Percentiles rank a stretch among this genome's conserved stretches.
These are phyloP conservation scores for Potorous gilbertii DNA, from an alignment of 2,797 vertebrate species.

Conservation along the genomic window DNA sequence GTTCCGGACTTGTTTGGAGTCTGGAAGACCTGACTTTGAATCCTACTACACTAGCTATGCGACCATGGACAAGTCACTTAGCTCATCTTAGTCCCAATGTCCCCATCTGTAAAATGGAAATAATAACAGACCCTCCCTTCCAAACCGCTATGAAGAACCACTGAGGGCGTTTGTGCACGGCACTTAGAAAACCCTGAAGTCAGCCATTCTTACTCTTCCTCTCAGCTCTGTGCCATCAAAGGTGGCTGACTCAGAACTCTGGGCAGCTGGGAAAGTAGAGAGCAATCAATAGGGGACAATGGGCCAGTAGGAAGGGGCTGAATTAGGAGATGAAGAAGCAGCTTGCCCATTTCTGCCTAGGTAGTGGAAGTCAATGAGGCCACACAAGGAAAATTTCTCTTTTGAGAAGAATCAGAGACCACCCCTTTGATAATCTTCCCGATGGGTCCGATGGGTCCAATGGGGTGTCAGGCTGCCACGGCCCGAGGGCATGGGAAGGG, in stretches of 20 bases:
- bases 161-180: background rate
- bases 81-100: background rate
- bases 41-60: background rate
- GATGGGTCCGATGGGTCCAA: constrained; percentile 35
- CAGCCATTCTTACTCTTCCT: background rate
- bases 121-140: background rate
- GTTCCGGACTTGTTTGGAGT: background rate
- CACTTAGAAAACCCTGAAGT: background rate
- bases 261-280: background rate
- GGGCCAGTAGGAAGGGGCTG: constrained; percentile 29
- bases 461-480: constrained; percentile 78
- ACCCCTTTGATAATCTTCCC: constrained; percentile 77
- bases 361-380: constrained; percentile 73
- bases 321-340: constrained; percentile 61
- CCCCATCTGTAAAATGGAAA: background rate
- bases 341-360: constrained; percentile 69
- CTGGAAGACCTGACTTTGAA: background rate
- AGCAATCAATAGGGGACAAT: constrained; percentile 24
- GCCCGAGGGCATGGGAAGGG: constrained; percentile 66
- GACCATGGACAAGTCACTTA: background rate
- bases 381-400: constrained; percentile 71
- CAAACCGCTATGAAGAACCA: background rate
- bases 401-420: constrained; percentile 75
- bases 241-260: constrained; percentile 46
- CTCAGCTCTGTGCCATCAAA: constrained; percentile 44